phyloP scores from a whole-genome alignment of 2,797 vertebrate species.

The Myotis vivesi region DNA sequence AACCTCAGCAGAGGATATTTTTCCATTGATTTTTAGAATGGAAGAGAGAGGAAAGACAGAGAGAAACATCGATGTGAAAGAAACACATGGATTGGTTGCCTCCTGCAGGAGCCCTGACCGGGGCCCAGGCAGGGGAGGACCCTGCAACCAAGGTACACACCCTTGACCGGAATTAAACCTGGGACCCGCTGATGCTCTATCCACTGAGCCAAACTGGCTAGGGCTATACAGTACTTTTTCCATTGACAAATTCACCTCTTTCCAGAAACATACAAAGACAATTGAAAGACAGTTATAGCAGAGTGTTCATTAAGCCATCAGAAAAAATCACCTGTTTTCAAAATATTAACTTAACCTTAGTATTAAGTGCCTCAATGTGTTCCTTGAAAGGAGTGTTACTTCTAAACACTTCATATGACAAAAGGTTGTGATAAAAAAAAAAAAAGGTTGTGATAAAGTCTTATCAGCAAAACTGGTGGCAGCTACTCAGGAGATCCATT shows the following conservation, averaged over 20 bases:
- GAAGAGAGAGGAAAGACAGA: no score
- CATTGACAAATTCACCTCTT: slow-evolving; percentile 16
- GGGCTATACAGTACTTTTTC: slow-evolving; percentile 1
- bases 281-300: slow-evolving; percentile 23
- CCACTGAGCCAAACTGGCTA: no score
- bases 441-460: neutral
- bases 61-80: no score
- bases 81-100: no score
- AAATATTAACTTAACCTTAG: slow-evolving; percentile 17
- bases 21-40: no score
- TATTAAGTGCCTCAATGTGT: neutral
- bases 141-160: no score
- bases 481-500: slow-evolving; percentile 51
- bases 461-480: neutral
- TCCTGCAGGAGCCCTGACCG: no score
- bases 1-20: no score
- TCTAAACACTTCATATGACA: neutral
- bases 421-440: neutral
- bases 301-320: slow-evolving; percentile 6
- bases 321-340: slow-evolving; percentile 51
- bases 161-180: no score
- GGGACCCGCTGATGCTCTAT: no score
- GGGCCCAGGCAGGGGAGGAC: no score
- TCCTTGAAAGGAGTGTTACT: neutral
- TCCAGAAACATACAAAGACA: slow-evolving; percentile 30